Evolutionary conservation across 2,888 invertebrate genomes (phyloP), one percentile per base, ranked within the genome.

Genomic region (Scotopteryx bipunctaria): DNA sequence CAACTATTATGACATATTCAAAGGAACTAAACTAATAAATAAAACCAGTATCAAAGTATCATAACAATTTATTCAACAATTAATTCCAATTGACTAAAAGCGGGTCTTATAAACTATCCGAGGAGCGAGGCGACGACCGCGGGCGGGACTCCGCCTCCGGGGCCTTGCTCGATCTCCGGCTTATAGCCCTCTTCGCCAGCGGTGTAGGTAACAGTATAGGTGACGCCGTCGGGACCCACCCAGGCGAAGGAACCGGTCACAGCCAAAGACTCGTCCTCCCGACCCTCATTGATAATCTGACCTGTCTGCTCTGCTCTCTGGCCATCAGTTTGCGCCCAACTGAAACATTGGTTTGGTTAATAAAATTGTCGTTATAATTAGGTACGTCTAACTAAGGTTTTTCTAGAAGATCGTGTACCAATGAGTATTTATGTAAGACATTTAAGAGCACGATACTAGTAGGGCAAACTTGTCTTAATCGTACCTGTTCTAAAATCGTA

Each of bases 151-250:
- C 62, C 73, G 5, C 83, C 74, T 3, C 78, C 81, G 0, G 78
- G 80, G 0, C 75, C 77, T 45, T 80, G 70, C 53, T 78, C 75
- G 13, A 78, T 67, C 23, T 72, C 69, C 0, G 91, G 76, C 38
- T 78, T 66, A 68, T 65, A 81, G 0, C 80, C 80, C 5, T 75
- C 64, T 3, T 73, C 68, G 35, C 90, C 91, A 40, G 91, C 91
- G 6, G 79, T 63, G 70, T 92, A 92, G 42, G 67, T 91, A 46
- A 93, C 91, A 3, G 76, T 77, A 72, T 92, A 92, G 5, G 75
- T 81, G 27, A 81, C 64, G 11, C 71, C 75, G 15, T 91, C 86
- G 8, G 88, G 86, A 4, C 77, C 91, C 1, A 86, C 63, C 73
- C 84, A 92, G n/a, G 86, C 76, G 78, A 69, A 91, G 14, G 71